Percentiles rank a stretch among this genome's conserved stretches.
These are phyloP conservation scores for Sciurus vulgaris DNA, from an alignment of 2,797 vertebrate species.

Conservation along the genomic window DNA sequence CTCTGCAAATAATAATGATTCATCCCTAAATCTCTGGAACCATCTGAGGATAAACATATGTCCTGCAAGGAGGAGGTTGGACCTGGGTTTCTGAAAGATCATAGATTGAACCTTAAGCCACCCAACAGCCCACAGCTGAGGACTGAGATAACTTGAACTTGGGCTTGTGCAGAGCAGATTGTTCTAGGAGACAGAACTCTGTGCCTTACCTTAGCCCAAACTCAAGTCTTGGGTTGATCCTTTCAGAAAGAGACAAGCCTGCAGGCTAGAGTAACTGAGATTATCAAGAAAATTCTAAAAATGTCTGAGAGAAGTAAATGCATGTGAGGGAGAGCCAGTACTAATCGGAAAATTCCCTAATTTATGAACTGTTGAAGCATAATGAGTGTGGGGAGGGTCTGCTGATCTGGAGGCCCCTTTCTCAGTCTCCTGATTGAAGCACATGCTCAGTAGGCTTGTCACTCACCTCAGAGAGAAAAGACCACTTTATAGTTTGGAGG, in stretches of 20 bases:
- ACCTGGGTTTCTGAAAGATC: neutral
- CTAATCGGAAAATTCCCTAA: neutral
- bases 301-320: neutral
- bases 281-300: neutral
- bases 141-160: neutral
- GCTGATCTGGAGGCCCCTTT: neutral
- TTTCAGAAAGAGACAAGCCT: neutral
- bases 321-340: neutral
- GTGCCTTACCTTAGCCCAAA: neutral
- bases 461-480: neutral
- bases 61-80: no score
- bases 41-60: neutral
- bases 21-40: neutral
- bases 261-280: neutral
- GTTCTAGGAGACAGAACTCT: neutral
- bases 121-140: neutral
- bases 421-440: neutral
- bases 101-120: neutral
- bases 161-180: neutral
- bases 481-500: neutral
- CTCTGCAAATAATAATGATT: neutral
- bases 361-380: neutral
- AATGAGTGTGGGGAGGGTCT: fast-evolving
- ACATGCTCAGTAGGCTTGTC: neutral
- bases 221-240: neutral